Base-by-base conservation (phyloP, 2,113 vertebrate species). In the Cebidichthys violaceus region DNA sequence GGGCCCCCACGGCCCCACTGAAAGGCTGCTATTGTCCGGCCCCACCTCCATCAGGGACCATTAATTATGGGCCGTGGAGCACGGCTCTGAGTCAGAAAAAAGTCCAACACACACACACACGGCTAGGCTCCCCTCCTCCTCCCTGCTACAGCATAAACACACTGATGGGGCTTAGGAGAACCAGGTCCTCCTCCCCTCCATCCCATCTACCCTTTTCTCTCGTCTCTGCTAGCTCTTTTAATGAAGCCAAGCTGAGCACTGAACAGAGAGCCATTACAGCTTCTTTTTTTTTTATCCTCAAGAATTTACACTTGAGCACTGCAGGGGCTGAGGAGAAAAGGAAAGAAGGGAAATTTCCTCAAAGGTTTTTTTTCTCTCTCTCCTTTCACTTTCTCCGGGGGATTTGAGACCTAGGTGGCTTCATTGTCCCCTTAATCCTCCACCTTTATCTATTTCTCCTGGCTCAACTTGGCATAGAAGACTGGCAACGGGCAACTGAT, bases 41-140 rank as follows among this genome's bases (percentile, higher is more conserved):
- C 91, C 93, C 93, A 95, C 94, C 95, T 96, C 94, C 95, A 96
- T 95, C 95, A 97, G 96, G 95, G 95, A 95, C 95, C 95, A 98
- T 99, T 98, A 97, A 98, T 98, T 98, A 98, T 98, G 96, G 96
- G 96, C 96, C 88, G 92, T 85, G 92, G 96, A 97, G 95, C 96
- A 96, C 92, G 88, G 95, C 90, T 92, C 91, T 79, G 76, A 93
- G 83, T 92, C 83, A 84, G 80, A 92, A 88, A 88, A 79, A 86
- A 82, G 70, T 66, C 82, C 73, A 41, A 70, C 79, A 17, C 20
- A 68, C 50, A 71, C 73, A 82, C 79, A 84, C 74, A 75, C 31
- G 27, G 68, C 45, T 14, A 64, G 3, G 20, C 55, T 54, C 41
- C 47, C 72, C 55, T 33, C 69, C 74, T 71, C 41, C 65, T 69